Evolutionary conservation across 2,113 vertebrate species (phyloP), one percentile per base, ranked within the genome.

Genomic region (Phocoena sinus): DNA sequence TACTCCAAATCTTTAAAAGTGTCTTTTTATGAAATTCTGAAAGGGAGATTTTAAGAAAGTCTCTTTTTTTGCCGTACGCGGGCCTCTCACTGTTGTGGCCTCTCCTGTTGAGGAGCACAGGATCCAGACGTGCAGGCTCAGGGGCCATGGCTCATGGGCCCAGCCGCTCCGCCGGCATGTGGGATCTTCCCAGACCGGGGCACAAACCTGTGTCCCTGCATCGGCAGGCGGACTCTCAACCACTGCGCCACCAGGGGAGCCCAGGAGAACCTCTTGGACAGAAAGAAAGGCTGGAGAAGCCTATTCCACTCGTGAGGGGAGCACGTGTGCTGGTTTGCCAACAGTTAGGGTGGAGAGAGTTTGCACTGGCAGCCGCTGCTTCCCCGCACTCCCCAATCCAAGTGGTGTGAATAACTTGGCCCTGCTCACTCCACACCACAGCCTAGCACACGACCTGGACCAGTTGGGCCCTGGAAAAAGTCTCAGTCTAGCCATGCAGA

Each of bases 351-450:
- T 13, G 21, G 7, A 13, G n/a, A 80, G 33, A 36, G 33, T 36
- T 80, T 26, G 65, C 12, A 80, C 7, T 58, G 33, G 77, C 11
- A 36, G 33, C 12, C 36, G 21, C 21, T 50, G 13, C 77, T 6
- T 58, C n/a, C 50, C 11, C 0, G 0, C 31, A n/a, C 33, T 79
- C 31, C 31, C 20, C 21, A 56, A 4, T 13, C 5, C 28, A 21
- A 21, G 12, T 3, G 44, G 11, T 79, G 76, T 25, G 50, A 56
- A 33, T 36, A 23, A 11, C 20, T 12, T n/a, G 33, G 33, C 47
- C 50, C 47, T n/a, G 20, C 33, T 53, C 31, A 25, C 28, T 53
- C 31, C 21, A 36, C 12, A 56, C 20, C 76, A 79, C 50, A 79
- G 50, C 33, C 50, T 56, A 33, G 76, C 21, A 25, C 23, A 23